These are phyloP conservation scores for Agonopterix subpropinquella DNA, from an alignment of 2,888 invertebrate genomes.

Conservation along the genomic window DNA sequence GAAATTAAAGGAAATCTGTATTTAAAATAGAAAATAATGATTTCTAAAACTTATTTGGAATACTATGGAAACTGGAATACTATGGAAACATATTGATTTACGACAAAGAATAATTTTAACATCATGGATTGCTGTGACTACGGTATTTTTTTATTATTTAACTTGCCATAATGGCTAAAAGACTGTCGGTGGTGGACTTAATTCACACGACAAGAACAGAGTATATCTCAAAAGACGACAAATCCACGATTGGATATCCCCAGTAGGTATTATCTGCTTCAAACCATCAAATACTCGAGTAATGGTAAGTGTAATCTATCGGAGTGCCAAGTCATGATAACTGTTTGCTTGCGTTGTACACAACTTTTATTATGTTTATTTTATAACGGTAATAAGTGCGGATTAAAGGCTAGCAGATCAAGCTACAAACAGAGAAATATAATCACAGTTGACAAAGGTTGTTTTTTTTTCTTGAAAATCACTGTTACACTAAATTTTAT, in stretches of 20 bases:
- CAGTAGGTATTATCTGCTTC: slow-evolving; percentile 49
- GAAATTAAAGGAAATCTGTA: too few relatives aligned
- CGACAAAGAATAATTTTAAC: too few relatives aligned
- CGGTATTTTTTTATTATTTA: too few relatives aligned
- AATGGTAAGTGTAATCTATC: slow-evolving; percentile 61
- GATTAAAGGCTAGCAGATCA: not conserved
- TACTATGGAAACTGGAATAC: too few relatives aligned
- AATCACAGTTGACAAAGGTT: not conserved
- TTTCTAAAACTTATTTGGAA: too few relatives aligned
- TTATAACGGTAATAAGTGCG: slow-evolving; percentile 7
- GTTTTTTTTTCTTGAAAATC: too few relatives aligned
- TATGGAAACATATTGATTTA: too few relatives aligned
- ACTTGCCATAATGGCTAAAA: too few relatives aligned
- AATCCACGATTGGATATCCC: slow-evolving; percentile 52
- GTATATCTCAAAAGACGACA: slow-evolving; percentile 19
- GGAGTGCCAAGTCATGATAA: slow-evolving; percentile 62
- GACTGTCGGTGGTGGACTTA: not conserved
- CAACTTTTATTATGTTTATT: slow-evolving; percentile 29
- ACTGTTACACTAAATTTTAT: too few relatives aligned
- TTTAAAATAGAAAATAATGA: too few relatives aligned
- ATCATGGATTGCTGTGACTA: too few relatives aligned
- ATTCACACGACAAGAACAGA: not conserved
- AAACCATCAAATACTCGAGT: slow-evolving; percentile 38
- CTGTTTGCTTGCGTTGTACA: slow-evolving; percentile 38
- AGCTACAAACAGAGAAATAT: not conserved